Conservation (phyloP, 2,797 vertebrate species). For the Fistularia commersonii region DNA sequence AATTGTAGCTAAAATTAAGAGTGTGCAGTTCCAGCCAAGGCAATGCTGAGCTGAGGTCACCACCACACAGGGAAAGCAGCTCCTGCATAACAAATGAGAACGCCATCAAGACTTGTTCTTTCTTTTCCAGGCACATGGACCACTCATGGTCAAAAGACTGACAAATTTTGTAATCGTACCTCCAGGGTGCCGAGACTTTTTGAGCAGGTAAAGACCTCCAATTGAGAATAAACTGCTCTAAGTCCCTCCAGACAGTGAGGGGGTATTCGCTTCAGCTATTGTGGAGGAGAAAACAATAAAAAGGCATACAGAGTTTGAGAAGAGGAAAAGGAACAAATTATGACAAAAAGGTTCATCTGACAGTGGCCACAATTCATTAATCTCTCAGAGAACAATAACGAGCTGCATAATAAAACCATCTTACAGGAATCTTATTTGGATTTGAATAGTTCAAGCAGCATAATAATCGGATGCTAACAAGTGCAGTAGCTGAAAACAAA, state of each 20-base stretch:
- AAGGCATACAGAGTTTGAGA: neutral
- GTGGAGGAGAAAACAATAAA: slow-evolving; percentile 1
- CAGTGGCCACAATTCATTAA: no score
- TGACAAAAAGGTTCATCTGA: neutral
- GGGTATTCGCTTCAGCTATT: slow-evolving; percentile 88
- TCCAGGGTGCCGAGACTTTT: slow-evolving; percentile 86
- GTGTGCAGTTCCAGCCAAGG: slow-evolving; percentile 94
- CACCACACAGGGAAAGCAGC: slow-evolving; percentile 90
- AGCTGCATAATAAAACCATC: no score
- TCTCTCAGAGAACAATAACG: no score
- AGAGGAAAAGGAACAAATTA: neutral
- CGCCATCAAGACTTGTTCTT: neutral
- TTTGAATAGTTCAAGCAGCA: no score
- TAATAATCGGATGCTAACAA: no score
- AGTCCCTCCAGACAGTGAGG: slow-evolving; percentile 88
- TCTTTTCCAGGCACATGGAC: no score
- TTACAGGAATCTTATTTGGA: no score
- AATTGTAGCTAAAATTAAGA: slow-evolving; percentile 93
- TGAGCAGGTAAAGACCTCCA: slow-evolving; percentile 89
- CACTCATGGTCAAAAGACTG: neutral
- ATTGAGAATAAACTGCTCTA: slow-evolving; percentile 87
- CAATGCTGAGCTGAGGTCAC: slow-evolving; percentile 91
- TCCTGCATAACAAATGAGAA: slow-evolving; percentile 73
- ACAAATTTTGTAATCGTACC: slow-evolving; percentile 61
- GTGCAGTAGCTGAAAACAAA: no score